Evolutionary conservation across 2,888 invertebrate species (phyloP), one percentile per base, ranked within the genome.

Genomic region (Arctia plantaginis): DNA sequence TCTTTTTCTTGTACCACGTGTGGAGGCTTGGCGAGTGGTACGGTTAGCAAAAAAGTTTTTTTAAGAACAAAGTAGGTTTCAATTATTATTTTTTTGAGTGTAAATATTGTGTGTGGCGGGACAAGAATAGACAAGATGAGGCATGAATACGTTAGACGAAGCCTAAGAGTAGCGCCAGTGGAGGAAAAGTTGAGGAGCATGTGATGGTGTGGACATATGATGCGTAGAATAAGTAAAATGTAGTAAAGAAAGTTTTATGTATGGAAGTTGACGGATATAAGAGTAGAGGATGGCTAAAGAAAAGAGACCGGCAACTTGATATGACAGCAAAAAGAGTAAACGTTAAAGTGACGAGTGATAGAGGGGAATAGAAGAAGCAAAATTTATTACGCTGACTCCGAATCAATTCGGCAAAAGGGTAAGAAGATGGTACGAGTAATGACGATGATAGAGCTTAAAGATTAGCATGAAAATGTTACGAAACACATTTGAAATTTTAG

Each of bases 1-100:
- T 94, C 91, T 92, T 91, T 93, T 92, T 93, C 92, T 92, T 85
- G 88, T 88, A 92, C 93, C 94, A 94, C 94, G 93, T 93, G 95
- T 93, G 88, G 89, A 90, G 91, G 90, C 90, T 91, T 84, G 87
- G 82, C 82, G 85, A 85, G 84, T 76, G 80, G 92, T 93, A 93
- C 80, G 80, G 93, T 91, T 87, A 83, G 90, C 90, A 93, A 85
- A 86, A 85, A 80, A 77, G 74, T 80, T 80, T 85, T 79, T 78
- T 73, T 77, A 82, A 82, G 79, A 72, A 77, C 77, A 79, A 77
- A 77, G 73, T 67, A 74, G 66, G 18, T 72, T 71, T 81, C 75
- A 75, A 66, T 78, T 67, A 75, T 73, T 76, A n/a, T 73, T 39
- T 64, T 71, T 67, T 62, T 39, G 47, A 35, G n/a, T 39, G 35